Conservation (phyloP, 2,888 invertebrate genomes). For the Nebria salina region DNA sequence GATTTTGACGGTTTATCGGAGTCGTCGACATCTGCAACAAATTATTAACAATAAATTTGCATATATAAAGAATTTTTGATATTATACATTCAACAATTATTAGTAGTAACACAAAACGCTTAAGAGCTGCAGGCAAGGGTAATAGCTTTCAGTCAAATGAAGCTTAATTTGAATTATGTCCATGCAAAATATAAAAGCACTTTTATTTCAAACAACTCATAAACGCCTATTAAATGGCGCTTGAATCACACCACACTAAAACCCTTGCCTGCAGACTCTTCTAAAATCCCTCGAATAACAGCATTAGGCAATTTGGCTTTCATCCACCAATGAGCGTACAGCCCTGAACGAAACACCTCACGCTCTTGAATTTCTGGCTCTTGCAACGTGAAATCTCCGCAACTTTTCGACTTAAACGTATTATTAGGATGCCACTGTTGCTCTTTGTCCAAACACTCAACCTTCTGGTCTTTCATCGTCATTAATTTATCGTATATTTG, state of each 20-base stretch:
- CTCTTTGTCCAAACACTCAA: conserved; percentile 56
- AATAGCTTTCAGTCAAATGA: conserved; percentile 53
- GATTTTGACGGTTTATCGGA: conserved; percentile 58
- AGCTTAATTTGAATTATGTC: conserved; percentile 50
- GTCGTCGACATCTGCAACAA: conserved; percentile 68
- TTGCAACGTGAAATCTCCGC: conserved; percentile 48
- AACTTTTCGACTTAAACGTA: conserved; percentile 57
- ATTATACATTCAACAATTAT: background rate
- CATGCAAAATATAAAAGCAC: conserved; percentile 49
- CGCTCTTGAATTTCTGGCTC: conserved; percentile 60
- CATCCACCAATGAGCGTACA: conserved; percentile 94
- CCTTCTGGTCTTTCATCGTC: conserved; percentile 60
- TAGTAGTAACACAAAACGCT: background rate
- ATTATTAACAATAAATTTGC: background rate
- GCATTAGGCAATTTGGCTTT: conserved; percentile 82
- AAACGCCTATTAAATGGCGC: conserved; percentile 42
- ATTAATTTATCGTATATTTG: conserved; percentile 65
- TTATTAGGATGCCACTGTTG: conserved; percentile 65
- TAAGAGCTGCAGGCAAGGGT: conserved; percentile 40
- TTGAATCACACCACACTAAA: conserved; percentile 49
- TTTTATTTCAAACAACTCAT: conserved; percentile 48
- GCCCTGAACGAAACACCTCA: conserved; percentile 79
- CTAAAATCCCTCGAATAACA: conserved; percentile 64
- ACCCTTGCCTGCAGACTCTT: conserved; percentile 64
- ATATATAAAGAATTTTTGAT: background rate